phyloP scores from a whole-genome alignment of 2,113 vertebrate genomes.

The Sakesphorus luctuosus region DNA sequence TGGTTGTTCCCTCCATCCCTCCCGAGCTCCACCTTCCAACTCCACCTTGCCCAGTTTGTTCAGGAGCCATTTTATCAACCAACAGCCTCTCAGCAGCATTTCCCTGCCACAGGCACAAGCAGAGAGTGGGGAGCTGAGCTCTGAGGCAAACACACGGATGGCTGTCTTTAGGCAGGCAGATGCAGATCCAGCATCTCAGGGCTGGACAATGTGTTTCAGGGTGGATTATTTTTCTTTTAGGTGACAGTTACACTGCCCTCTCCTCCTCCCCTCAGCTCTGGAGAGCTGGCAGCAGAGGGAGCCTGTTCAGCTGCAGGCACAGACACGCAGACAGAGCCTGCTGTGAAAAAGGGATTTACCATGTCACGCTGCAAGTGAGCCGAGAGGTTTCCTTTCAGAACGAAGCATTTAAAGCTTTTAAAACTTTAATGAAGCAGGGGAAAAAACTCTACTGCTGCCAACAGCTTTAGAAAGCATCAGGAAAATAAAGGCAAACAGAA shows the following conservation, averaged over 20 bases:
- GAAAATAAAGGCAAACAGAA: slow-evolving; percentile 16
- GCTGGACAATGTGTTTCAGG: not conserved
- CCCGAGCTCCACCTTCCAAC: not conserved
- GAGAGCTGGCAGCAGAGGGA: slow-evolving; percentile 35
- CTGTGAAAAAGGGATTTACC: not conserved
- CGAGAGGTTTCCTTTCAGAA: slow-evolving; percentile 37
- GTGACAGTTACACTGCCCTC: not conserved
- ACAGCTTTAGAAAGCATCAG: not conserved
- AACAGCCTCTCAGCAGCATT: not conserved
- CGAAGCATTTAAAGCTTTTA: slow-evolving; percentile 25
- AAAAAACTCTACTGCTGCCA: slow-evolving; percentile 23
- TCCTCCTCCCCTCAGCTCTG: not conserved
- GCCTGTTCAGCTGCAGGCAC: not conserved
- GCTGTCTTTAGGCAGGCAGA: accelerated
- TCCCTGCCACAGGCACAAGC: not conserved
- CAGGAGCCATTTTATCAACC: not conserved
- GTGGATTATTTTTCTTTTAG: not conserved
- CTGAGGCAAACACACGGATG: accelerated
- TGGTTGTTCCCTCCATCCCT: not conserved
- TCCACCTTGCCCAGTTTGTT: not conserved
- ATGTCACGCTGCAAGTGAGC: not conserved
- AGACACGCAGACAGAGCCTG: not conserved
- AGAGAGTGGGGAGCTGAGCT: not conserved
- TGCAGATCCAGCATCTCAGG: not conserved
- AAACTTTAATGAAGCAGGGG: slow-evolving; percentile 49